Evolutionary conservation across 2,113 vertebrate genomes (phyloP), one percentile per base, ranked within the genome.

Genomic region (Edolisoma coerulescens): DNA sequence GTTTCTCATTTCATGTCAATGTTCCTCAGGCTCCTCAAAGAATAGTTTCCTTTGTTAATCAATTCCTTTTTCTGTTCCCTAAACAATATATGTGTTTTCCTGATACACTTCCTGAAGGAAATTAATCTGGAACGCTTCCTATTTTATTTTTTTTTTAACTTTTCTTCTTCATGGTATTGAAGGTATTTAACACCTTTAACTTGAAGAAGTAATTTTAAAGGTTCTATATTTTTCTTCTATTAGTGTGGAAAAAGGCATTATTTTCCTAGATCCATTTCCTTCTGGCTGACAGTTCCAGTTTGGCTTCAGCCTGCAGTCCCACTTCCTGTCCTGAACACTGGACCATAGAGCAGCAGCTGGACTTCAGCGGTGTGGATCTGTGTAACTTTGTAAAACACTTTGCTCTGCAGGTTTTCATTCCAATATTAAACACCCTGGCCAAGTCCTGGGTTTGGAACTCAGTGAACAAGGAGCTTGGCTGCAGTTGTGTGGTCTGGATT

Each of bases 391-490:
- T 64, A 67, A 88, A 95, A 84, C 53, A 68, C 53, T 90, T 93
- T 74, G 53, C 39, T 89, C 74, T 89, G 54, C 69, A 79, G 69
- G 35, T 89, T 91, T 95, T 87, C 47, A 75, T 91, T 88, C 65
- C 77, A 77, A 9, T 32, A 63, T 73, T 90, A 59, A 93, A 73
- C 49, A 90, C 9, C 7, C 20, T 65, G 42, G 77, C 89, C 68
- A 95, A 89, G 24, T 45, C 64, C 37, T 52, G 26, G 60, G 39
- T 93, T 78, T 80, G 86, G 73, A 60, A 68, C 16, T 81, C 28
- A 20, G 18, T 64, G 84, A 96, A 59, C 61, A 92, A 82, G 92
- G 42, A 93, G 11, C 14, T 93, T 93, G 75, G 81, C 91, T 94
- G 70, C 60, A 65, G 50, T 30, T 82, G 28, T 68, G 67, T 87